Conservation (phyloP, 2,888 invertebrate species). For the Drosophila heteroneura region DNA sequence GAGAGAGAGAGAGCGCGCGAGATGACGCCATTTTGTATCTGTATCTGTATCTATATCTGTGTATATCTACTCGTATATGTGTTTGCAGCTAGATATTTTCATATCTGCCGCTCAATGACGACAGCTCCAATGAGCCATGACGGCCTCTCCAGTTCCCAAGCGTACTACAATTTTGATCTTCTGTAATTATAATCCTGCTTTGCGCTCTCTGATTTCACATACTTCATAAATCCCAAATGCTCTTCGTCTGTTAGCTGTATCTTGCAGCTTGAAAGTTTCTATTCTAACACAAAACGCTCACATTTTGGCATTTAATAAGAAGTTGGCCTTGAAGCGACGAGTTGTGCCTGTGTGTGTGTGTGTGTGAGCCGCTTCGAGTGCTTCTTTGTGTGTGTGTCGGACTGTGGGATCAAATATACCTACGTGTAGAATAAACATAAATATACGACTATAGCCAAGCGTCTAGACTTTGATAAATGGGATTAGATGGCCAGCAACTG, state of each 20-base stretch:
- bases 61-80: constrained; percentile 27
- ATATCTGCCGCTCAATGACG: constrained; percentile 44
- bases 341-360: constrained; percentile 28
- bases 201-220: constrained; percentile 22
- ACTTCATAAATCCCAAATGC: neutral
- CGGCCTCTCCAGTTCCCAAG: constrained; percentile 8
- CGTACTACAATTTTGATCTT: neutral
- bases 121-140: constrained; percentile 50
- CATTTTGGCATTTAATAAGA: constrained; percentile 79
- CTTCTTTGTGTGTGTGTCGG: constrained; percentile 13
- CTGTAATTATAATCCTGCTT: constrained; percentile 54
- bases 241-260: constrained; percentile 13
- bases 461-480: constrained; percentile 75
- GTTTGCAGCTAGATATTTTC: constrained; percentile 44
- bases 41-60: constrained; percentile 2
- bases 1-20: neutral
- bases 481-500: constrained; percentile 41
- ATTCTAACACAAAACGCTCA: constrained; percentile 56
- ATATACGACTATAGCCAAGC: constrained; percentile 19
- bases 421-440: constrained; percentile 19
- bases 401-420: constrained; percentile 34
- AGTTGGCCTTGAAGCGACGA: constrained; percentile 78
- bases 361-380: constrained; percentile 28
- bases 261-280: constrained; percentile 43
- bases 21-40: constrained; percentile 70